Evolutionary conservation across 1,140 invertebrate genomes (phyloP).

Genomic region (Thalassaphorura encarpata): DNA sequence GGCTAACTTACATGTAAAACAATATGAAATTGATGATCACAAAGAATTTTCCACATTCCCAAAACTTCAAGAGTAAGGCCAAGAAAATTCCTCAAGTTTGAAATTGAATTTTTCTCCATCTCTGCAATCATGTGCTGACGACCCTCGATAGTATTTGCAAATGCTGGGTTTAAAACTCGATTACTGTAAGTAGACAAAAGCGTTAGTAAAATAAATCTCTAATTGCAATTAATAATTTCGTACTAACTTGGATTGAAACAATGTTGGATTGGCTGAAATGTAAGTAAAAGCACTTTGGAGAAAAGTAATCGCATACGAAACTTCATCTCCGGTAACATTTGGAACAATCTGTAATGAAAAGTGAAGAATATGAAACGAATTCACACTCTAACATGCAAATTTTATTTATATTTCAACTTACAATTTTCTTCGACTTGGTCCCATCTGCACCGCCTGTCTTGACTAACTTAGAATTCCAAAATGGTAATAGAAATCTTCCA

Average conservation of each 20-base stretch:
- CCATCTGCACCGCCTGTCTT: constrained; percentile 16
- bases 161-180: neutral
- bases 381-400: neutral
- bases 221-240: neutral
- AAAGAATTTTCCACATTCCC: constrained; percentile 85
- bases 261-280: constrained; percentile 24
- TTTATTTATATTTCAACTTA: constrained; percentile 20
- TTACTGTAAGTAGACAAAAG: neutral
- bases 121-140: constrained; percentile 10
- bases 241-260: constrained; percentile 22
- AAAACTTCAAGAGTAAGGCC: constrained; percentile 77
- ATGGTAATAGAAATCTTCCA: constrained; percentile 66
- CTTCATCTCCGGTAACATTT: constrained; percentile 24
- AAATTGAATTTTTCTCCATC: constrained; percentile 60
- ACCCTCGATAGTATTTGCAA: constrained; percentile 1
- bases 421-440: constrained; percentile 18
- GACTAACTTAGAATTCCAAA: constrained; percentile 52
- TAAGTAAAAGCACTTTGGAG: constrained; percentile 23
- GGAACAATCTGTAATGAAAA: constrained; percentile 22
- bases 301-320: constrained; percentile 25
- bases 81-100: constrained; percentile 64
- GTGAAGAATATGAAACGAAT: neutral
- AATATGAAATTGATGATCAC: constrained; percentile 82
- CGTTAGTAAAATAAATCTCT: neutral
- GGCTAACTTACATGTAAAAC: constrained; percentile 52